Evolutionary conservation across 53 echinoderm and acorn worm species (phyloP).

Genomic region (Temnopleurus reevesii): DNA sequence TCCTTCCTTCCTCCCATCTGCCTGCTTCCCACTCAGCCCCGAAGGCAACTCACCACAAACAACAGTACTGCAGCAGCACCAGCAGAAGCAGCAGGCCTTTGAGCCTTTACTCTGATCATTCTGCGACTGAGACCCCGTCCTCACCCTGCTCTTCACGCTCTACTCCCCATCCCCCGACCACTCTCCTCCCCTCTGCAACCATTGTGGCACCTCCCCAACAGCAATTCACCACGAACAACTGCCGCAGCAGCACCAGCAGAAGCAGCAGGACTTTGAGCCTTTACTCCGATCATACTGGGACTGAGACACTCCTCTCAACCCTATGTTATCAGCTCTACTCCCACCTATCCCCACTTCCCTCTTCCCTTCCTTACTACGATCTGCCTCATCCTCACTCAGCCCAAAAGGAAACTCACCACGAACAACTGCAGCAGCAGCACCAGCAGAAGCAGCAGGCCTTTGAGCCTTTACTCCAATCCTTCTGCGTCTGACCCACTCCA

Average conservation of each 20-base stretch:
- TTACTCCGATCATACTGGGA: conserved; percentile 54
- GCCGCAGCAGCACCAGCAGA: conserved; percentile 99
- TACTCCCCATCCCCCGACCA: too few relatives aligned
- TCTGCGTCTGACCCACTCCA: conserved; percentile 43
- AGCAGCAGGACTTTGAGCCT: conserved; percentile 94
- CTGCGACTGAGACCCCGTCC: conserved; percentile 38
- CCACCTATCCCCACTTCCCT: too few relatives aligned
- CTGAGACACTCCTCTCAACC: too few relatives aligned
- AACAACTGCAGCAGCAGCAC: conserved; percentile 99
- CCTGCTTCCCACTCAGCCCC: too few relatives aligned
- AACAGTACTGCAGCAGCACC: conserved; percentile 97
- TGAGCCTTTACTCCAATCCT: conserved; percentile 67
- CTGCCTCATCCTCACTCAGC: too few relatives aligned
- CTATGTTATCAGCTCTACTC: too few relatives aligned
- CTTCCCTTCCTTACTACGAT: too few relatives aligned
- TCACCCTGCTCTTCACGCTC: too few relatives aligned
- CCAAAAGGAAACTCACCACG: conserved; percentile 94
- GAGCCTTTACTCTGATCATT: conserved; percentile 68
- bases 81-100: conserved; percentile 95
- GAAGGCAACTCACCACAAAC: conserved; percentile 92
- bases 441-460: conserved; percentile 99
- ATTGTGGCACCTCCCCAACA: too few relatives aligned
- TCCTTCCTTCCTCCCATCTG: too few relatives aligned
- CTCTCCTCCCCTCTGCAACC: too few relatives aligned
- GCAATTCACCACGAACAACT: conserved; percentile 94